These are phyloP conservation scores for Drosophila kepulauana DNA, from an alignment of 1,140 invertebrate species.

Conservation along the genomic window DNA sequence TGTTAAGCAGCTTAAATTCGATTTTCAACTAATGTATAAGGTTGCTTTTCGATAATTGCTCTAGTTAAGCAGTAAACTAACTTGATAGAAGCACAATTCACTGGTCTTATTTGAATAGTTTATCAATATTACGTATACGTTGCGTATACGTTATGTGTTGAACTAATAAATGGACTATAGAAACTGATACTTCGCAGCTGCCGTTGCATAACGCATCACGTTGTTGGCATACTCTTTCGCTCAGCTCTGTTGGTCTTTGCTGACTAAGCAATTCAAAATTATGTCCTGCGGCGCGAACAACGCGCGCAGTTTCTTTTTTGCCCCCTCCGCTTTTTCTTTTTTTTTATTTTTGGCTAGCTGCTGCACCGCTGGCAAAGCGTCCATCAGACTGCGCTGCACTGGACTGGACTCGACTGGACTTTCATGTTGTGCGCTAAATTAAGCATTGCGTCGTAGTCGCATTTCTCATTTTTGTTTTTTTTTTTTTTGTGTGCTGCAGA, in stretches of 20 bases:
- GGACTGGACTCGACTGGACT: constrained; percentile 33
- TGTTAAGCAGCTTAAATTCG: constrained; percentile 6
- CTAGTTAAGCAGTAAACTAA: no score
- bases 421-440: constrained; percentile 79
- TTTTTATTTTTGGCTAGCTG: constrained; percentile 12
- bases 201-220: not conserved
- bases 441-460: constrained; percentile 66
- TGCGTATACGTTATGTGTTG: not conserved
- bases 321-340: constrained; percentile 31
- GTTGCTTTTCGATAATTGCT: no score
- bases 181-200: not conserved
- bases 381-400: constrained; percentile 13
- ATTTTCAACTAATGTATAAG: no score
- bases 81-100: no score
- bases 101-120: no score
- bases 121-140: not conserved
- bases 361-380: constrained; percentile 27
- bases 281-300: constrained; percentile 71
- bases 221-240: constrained; percentile 13
- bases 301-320: constrained; percentile 31
- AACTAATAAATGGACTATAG: not conserved
- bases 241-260: constrained; percentile 8
- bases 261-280: constrained; percentile 71
- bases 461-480: constrained; percentile 29
- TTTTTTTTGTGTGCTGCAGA: constrained; percentile 32